Evolutionary conservation across 2,113 vertebrate species (phyloP), one percentile per base, ranked within the genome.

Genomic region (Apus apus): DNA sequence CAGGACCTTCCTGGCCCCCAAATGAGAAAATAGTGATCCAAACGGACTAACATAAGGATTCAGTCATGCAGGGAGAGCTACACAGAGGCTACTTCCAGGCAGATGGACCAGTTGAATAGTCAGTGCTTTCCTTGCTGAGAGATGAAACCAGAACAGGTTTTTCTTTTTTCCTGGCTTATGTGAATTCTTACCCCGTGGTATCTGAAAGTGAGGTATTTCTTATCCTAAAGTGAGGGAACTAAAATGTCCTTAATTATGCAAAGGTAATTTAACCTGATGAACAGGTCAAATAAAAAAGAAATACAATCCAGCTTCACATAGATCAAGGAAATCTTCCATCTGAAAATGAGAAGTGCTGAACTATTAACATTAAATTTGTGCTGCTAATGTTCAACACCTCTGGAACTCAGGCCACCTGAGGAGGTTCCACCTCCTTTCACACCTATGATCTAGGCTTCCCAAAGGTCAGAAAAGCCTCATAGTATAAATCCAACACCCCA

Each of bases 1-100:
- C 56, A 62, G 85, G 90, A 71, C 60, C 62, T 96, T 74, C 26
- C 48, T 85, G 67, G 62, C 32, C 51, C 71, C 78, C 54, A 93
- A 16, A 93, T 84, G 93, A 92, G 91, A 93, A 96, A 92, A 91
- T 87, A 94, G 93, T 92, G 92, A 93, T 95, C 90, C 86, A 94
- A 96, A 91, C 60, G 66, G 80, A 96, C 38, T 45, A 89, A 73
- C 93, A 29, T 75, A 86, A 95, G 93, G 92, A 93, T 89, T 86
- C 61, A 84, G 45, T 91, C 68, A 60, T 45, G 21, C 51, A 68
- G 23, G 48, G 53, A 72, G 36, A 78, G 62, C 83, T 57, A 32
- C 48, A 5, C 62, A 34, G 65, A 76, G 17, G n/a, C 68, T 94
- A 96, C 51, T 94, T 40, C 51, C 74, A 93, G 62, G 68, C 84